Base-by-base conservation (phyloP, 2,113 vertebrate genomes). In the Silurus meridionalis region DNA sequence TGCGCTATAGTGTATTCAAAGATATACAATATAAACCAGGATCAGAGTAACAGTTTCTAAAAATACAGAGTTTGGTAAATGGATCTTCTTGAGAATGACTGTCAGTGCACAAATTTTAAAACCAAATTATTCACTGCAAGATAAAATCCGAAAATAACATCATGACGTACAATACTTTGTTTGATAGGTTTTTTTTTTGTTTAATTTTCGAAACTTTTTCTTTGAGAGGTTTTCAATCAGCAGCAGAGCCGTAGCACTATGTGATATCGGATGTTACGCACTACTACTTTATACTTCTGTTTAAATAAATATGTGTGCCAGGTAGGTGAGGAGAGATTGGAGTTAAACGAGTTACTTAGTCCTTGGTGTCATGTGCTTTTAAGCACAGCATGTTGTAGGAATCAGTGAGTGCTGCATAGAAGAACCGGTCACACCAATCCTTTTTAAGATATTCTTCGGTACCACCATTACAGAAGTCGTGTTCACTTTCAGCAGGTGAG, bases 261-360 rank as follows among this genome's bases (percentile, higher is more conserved):
- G 48, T 28, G 25, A 58, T 61, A 0, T 23, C 46, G 25, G 28
- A 48, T 77, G 58, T 58, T 82, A 37, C 52, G 58, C 9, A 28
- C 69, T 82, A 21, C 48, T 82, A 46, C 74, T 2, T 37, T 37
- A 37, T 37, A 37, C 37, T 82, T 82, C 80, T 25, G 4, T 77
- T 28, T 77, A 86, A 86, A 77, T 74, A 75, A 61, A 37, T 80
- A 53, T 53, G 55, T 71, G 78, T 2, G 23, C 53, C 53, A 46
- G 46, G 66, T 23, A 60, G 23, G 55, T 25, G 53, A 52, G 0
- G 64, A 82, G 37, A 80, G 64, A 28, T 23, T 46, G 6, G 58
- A 77, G 69, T 75, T 82, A 82, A 63, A 25, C 64, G 50, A 60
- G 67, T 50, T 37, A 37, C 37, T 64, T 80, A 64, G 77, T 58